A percentile compares a stretch with the other conserved stretches of the same genome.
Conservation (phyloP, 2,113 vertebrate species). For the Odobenus rosmarus region DNA sequence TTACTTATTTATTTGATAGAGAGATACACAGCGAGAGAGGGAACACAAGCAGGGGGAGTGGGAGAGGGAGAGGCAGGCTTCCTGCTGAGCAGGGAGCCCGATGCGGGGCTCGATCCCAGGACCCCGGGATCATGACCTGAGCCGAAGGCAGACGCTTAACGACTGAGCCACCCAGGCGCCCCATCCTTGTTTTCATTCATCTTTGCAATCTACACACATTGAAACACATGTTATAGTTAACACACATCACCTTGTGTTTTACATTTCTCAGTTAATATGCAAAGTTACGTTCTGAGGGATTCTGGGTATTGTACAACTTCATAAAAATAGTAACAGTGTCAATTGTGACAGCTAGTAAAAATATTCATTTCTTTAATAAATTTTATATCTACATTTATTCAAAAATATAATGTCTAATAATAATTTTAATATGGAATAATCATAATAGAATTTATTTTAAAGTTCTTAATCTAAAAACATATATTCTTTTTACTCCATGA, state of each 20-base stretch:
- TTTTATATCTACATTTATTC: background rate
- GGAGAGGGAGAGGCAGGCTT: too few species aligned
- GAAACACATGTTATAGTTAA: background rate
- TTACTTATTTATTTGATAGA: too few species aligned
- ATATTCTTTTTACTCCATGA: background rate
- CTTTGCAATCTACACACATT: background rate
- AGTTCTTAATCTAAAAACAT: background rate
- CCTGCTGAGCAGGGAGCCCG: too few species aligned
- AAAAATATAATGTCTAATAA: background rate
- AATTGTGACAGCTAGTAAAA: background rate
- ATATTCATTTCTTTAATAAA: background rate
- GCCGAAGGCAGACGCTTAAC: too few species aligned
- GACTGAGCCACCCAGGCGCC: too few species aligned
- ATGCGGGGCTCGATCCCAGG: too few species aligned
- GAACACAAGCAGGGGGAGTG: too few species aligned
- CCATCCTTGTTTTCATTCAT: background rate
- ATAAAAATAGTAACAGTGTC: background rate
- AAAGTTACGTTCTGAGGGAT: background rate
- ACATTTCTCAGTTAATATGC: background rate
- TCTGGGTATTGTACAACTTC: background rate
- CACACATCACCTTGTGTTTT: background rate
- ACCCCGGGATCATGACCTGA: too few species aligned
- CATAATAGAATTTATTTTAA: background rate
- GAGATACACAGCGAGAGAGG: too few species aligned
- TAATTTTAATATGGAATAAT: background rate